Evolutionary conservation across 2,113 vertebrate species (phyloP).

Genomic region (Neodon shergylaensis): DNA sequence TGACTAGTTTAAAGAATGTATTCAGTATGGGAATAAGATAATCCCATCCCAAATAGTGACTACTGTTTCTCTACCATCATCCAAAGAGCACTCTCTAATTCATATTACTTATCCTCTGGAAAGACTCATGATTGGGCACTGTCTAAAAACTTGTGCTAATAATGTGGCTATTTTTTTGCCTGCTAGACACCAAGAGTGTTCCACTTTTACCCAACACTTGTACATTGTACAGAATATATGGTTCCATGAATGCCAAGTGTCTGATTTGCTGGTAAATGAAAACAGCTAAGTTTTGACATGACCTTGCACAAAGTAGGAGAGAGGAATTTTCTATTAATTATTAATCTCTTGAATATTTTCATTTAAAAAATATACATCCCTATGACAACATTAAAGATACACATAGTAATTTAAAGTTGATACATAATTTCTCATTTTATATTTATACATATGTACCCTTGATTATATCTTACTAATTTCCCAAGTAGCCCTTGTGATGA

Average conservation of each 20-base stretch:
- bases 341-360: not conserved
- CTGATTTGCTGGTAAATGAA: conserved; percentile 44
- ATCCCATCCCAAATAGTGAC: not conserved
- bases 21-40: not conserved
- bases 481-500: not conserved
- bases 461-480: too few relatives aligned
- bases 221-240: not conserved
- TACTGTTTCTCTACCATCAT: not conserved
- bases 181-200: not conserved
- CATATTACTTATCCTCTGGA: not conserved
- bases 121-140: not conserved
- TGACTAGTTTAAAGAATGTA: not conserved
- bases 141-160: not conserved
- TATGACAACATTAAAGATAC: not conserved
- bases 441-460: not conserved
- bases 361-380: conserved; percentile 13
- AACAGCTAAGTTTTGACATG: not conserved
- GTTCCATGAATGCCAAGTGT: conserved; percentile 11
- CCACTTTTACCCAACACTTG: not conserved
- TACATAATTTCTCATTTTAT: not conserved
- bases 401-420: conserved; percentile 13
- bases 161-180: not conserved
- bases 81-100: not conserved
- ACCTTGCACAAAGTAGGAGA: not conserved
- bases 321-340: not conserved